Percentiles rank a stretch among this genome's conserved stretches.
Conservation (phyloP, 92 coral and sea anemone genomes). For the Scolanthus callimorphus region DNA sequence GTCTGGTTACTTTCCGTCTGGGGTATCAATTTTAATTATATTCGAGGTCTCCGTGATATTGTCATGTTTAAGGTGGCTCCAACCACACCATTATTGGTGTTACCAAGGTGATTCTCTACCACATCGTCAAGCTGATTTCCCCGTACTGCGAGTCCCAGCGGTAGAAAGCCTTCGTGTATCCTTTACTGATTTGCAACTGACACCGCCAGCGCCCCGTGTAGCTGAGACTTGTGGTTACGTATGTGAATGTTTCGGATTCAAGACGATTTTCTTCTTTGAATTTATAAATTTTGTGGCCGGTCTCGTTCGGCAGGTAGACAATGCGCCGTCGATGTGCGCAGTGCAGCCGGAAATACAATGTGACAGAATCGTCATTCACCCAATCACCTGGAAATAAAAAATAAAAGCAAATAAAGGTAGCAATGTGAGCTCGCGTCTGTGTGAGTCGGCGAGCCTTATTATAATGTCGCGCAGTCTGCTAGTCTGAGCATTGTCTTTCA, state of each 20-base stretch:
- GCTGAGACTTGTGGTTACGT: constrained; percentile 55
- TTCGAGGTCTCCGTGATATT: too few relatives aligned
- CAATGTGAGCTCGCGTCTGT: too few relatives aligned
- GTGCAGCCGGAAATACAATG: constrained; percentile 66
- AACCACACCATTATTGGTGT: too few relatives aligned
- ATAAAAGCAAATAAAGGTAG: too few relatives aligned
- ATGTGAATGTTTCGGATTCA: constrained; percentile 80
- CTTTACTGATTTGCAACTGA: constrained; percentile 76
- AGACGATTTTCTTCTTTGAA: constrained; percentile 70
- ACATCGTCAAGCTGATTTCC: constrained; percentile 79
- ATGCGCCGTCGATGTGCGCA: constrained; percentile 66
- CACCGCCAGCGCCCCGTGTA: constrained; percentile 81
- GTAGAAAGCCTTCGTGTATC: constrained; percentile 61
- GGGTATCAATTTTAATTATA: too few relatives aligned
- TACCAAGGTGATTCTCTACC: too few relatives aligned
- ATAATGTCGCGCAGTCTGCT: too few relatives aligned
- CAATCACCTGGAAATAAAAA: constrained; percentile 70
- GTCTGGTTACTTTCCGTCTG: too few relatives aligned
- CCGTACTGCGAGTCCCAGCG: constrained; percentile 92
- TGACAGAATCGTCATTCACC: constrained; percentile 83
- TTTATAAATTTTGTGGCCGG: constrained; percentile 76
- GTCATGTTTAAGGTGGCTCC: too few relatives aligned
- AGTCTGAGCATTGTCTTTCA: too few relatives aligned
- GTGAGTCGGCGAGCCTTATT: too few relatives aligned
- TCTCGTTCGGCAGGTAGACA: constrained; percentile 70